Evolutionary conservation across 2,797 vertebrate species (phyloP), one percentile per base, ranked within the genome.

Genomic region (Acrossocheilus fasciatus): DNA sequence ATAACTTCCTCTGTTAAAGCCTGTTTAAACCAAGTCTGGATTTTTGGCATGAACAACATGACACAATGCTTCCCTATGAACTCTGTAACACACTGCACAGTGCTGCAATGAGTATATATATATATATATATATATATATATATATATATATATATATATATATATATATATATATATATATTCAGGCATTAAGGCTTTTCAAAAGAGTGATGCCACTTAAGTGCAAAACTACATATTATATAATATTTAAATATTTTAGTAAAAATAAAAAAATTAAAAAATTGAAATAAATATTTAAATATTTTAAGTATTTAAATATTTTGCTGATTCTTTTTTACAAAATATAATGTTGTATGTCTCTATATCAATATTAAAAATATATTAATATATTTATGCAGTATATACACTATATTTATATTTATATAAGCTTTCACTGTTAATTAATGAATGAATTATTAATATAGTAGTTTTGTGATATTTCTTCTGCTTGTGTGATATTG

Each of bases 61-160:
- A 73, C 17, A 45, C 30, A 78, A 52, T 2, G 17, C 64, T 36
- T 39, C 15, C n/a, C 39, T 5, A 17, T 47, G 12, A 45, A 73
- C 23, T 74, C n/a, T 17, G n/a, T 74, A 45, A 30, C 30, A 57
- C 30, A 1, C 30, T 30, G 30, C 30, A 30, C 30, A 30, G 30
- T 30, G 30, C 30, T 30, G 30, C 5, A 54, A 23, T 20, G 17
- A 52, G 73, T 34, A 52, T 10, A n/a, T 62, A 36, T 36, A 36
- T 39, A 69, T 41, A 23, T 69, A 36, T 66, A 36, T 68, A 68
- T 69, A 20, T 69, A 34, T 66, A 36, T 68, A 68, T 69, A 20
- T 69, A 34, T 66, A 36, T 68, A 68, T 70, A 23, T 69, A 36
- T 68, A 36, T 69, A 69, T 69, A 20, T 69, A 59, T 59, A 36